A percentile compares a stretch with the other conserved stretches of the same genome.
phyloP scores from a whole-genome alignment of 2,888 invertebrate species.

The Pachydiplax longipennis region DNA sequence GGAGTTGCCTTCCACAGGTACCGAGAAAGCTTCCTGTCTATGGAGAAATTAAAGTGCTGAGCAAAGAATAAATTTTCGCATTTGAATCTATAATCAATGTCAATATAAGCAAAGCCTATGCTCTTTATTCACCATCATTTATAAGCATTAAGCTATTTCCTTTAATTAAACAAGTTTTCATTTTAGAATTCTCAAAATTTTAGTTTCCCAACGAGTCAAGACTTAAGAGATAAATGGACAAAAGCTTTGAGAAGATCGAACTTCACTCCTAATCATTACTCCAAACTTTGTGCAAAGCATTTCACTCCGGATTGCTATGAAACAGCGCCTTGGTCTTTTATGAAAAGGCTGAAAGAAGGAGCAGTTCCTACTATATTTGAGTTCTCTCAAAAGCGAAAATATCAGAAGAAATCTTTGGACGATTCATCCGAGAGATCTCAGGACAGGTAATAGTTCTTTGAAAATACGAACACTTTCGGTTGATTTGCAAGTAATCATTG shows the following conservation, averaged over 20 bases:
- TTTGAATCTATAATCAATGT: too few species aligned
- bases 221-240: neutral
- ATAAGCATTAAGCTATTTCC: too few species aligned
- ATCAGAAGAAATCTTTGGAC: neutral
- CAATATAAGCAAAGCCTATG: too few species aligned
- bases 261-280: neutral
- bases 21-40: too few species aligned
- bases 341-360: neutral
- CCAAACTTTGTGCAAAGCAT: neutral
- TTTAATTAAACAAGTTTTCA: neutral
- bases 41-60: neutral
- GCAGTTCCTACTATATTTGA: neutral
- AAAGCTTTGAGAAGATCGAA: neutral
- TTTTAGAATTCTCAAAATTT: neutral
- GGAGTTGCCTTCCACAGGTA: neutral
- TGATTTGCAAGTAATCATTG: too few species aligned
- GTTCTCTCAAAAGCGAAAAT: neutral
- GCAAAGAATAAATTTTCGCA: neutral
- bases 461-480: too few species aligned
- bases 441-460: too few species aligned
- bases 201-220: neutral
- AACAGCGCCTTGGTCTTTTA: neutral
- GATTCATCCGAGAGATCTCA: neutral
- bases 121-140: too few species aligned
- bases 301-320: neutral